Percentiles rank a stretch among this genome's conserved stretches.
These are phyloP conservation scores for Chaetodon trifascialis DNA, from an alignment of 2,113 vertebrate species.

Conservation along the genomic window DNA sequence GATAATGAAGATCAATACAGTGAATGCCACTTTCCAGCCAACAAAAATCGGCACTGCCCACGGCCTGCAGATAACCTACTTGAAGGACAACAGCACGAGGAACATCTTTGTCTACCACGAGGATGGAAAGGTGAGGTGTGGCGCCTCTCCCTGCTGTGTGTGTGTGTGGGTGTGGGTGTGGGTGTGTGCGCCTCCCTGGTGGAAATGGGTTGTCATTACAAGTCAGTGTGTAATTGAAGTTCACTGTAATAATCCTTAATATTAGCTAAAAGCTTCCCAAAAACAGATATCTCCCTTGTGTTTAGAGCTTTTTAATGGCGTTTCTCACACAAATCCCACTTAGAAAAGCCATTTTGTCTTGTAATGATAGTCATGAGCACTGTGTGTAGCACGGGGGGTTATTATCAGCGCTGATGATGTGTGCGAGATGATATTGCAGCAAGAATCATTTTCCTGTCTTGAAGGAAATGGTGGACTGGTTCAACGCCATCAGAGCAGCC, in stretches of 20 bases:
- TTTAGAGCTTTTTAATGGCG: slow-evolving; percentile 3
- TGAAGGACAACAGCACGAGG: slow-evolving; percentile 97
- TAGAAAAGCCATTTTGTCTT: background rate
- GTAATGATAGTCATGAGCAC: background rate
- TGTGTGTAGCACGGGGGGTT: background rate
- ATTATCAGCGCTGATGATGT: no score
- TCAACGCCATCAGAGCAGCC: slow-evolving; percentile 90
- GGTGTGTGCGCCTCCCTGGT: slow-evolving; percentile 37
- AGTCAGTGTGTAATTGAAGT: background rate
- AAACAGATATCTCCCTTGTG: background rate
- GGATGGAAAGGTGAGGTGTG: slow-evolving; percentile 91
- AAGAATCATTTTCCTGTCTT: slow-evolving; percentile 33
- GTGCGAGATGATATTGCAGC: background rate
- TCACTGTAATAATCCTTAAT: background rate
- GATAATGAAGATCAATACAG: slow-evolving; percentile 91
- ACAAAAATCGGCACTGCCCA: slow-evolving; percentile 92
- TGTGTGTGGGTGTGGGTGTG: slow-evolving; percentile 7
- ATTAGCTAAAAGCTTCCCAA: background rate
- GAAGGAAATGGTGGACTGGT: slow-evolving; percentile 95
- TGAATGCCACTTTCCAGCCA: slow-evolving; percentile 96
- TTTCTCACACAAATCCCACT: background rate
- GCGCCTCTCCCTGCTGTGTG: background rate
- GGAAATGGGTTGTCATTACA: slow-evolving; percentile 33
- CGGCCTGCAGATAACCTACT: slow-evolving; percentile 95
- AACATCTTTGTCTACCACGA: slow-evolving; percentile 98